phyloP scores from a whole-genome alignment of 2,113 vertebrate species.

The Isichthys henryi region DNA sequence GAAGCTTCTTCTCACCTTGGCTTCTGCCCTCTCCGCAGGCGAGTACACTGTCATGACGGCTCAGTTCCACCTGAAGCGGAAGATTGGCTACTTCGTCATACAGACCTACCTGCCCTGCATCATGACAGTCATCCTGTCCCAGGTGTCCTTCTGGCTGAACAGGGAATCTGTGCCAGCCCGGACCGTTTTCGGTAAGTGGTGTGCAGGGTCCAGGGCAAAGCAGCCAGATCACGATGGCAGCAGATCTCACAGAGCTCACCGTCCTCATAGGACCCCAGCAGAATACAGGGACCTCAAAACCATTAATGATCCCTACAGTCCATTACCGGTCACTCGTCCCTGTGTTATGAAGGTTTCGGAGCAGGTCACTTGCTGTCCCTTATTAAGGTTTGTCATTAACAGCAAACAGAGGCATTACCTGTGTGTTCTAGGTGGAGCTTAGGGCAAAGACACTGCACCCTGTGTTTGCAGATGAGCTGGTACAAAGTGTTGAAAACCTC shows the following conservation, averaged over 20 bases:
- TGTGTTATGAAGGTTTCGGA: neutral
- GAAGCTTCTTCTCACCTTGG: neutral
- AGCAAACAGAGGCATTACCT: neutral
- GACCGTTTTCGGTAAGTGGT: slow-evolving; percentile 90
- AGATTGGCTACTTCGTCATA: slow-evolving; percentile 99
- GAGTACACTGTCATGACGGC: slow-evolving; percentile 98
- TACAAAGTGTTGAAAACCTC: neutral
- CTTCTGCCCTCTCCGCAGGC: slow-evolving; percentile 57
- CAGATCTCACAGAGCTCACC: neutral
- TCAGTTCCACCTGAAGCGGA: slow-evolving; percentile 98
- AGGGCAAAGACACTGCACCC: neutral
- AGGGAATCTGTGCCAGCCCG: slow-evolving; percentile 95
- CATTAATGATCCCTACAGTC: neutral
- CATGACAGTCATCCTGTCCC: slow-evolving; percentile 98
- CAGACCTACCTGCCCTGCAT: slow-evolving; percentile 98
- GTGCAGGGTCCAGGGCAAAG: neutral
- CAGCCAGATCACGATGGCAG: neutral
- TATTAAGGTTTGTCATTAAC: neutral
- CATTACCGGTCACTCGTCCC: neutral
- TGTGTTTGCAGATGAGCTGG: neutral
- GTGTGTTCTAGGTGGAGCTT: neutral
- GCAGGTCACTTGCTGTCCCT: neutral
- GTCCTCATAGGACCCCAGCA: neutral
- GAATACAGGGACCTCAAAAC: neutral
- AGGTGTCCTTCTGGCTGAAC: slow-evolving; percentile 98